Evolutionary conservation across 2,888 invertebrate species (phyloP).

Genomic region (Amiota mariae): DNA sequence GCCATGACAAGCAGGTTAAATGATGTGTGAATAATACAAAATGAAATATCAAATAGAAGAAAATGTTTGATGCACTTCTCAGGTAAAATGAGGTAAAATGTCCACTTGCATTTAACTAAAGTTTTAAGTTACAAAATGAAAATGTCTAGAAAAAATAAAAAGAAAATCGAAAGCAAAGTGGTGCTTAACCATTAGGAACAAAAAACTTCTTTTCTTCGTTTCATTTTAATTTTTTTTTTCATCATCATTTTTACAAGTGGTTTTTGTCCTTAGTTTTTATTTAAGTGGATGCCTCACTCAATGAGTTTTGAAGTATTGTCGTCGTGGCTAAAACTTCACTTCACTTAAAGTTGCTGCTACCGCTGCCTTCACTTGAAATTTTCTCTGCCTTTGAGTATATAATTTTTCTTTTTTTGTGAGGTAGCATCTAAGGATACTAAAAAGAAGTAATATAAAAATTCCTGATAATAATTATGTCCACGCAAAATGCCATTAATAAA

Average conservation of each 20-base stretch:
- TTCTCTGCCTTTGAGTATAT: too few species aligned
- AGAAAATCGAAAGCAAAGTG: slow-evolving; percentile 39
- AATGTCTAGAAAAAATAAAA: slow-evolving; percentile 33
- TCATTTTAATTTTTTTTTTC: too few species aligned
- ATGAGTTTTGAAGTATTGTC: not conserved
- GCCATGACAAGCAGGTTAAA: slow-evolving; percentile 10
- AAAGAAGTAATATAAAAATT: not conserved
- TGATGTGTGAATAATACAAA: slow-evolving; percentile 25
- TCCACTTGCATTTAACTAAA: slow-evolving; percentile 36
- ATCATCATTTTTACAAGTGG: too few species aligned
- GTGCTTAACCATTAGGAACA: slow-evolving; percentile 46
- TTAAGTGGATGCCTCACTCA: not conserved
- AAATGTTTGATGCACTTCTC: slow-evolving; percentile 13
- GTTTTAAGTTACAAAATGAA: not conserved
- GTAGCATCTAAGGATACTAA: too few species aligned
- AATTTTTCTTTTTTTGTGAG: too few species aligned
- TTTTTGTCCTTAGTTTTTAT: too few species aligned
- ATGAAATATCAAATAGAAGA: not conserved
- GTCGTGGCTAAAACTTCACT: not conserved
- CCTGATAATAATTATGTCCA: slow-evolving; percentile 21
- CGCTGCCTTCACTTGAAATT: too few species aligned
- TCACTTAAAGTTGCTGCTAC: not conserved
- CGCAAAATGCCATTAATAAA: slow-evolving; percentile 28
- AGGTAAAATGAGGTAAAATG: slow-evolving; percentile 28
- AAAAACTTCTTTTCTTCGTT: too few species aligned